Conservation (phyloP, 2,888 invertebrate genomes). For the Antheraea assamensis region DNA sequence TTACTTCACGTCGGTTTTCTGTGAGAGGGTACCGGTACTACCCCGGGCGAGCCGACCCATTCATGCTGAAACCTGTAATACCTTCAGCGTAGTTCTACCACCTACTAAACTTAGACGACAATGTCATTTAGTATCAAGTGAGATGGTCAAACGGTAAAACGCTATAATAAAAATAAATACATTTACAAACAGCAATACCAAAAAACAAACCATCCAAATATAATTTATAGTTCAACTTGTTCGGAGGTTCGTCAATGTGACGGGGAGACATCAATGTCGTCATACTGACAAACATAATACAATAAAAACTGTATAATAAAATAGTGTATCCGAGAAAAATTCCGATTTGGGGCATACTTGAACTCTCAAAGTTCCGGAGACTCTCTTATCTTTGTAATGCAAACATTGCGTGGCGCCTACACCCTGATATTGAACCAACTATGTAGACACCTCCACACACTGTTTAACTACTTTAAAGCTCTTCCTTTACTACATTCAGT, state of each 20-base stretch:
- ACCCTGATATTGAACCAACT: constrained; percentile 16
- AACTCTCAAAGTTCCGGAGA: constrained; percentile 17
- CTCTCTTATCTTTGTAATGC: constrained; percentile 18
- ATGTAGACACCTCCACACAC: constrained; percentile 13
- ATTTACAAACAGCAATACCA: neutral
- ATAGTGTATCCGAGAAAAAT: neutral
- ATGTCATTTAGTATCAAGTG: no score
- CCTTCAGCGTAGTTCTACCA: no score
- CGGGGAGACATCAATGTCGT: no score
- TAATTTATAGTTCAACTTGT: neutral
- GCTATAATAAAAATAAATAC: no score
- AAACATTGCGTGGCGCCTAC: constrained; percentile 21
- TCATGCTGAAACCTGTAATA: no score
- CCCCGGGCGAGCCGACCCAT: no score
- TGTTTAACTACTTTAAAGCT: constrained; percentile 10
- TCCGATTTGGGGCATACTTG: constrained; percentile 16
- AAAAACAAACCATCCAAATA: neutral
- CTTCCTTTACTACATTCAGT: neutral
- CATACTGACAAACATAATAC: no score
- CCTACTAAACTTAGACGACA: no score
- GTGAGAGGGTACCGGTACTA: no score
- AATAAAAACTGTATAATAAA: no score
- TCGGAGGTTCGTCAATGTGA: neutral
- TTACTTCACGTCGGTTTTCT: no score
- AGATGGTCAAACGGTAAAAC: no score